Evolutionary conservation across 2,888 invertebrate genomes (phyloP), one percentile per base, ranked within the genome.

Genomic region (Pyrgus malvae): DNA sequence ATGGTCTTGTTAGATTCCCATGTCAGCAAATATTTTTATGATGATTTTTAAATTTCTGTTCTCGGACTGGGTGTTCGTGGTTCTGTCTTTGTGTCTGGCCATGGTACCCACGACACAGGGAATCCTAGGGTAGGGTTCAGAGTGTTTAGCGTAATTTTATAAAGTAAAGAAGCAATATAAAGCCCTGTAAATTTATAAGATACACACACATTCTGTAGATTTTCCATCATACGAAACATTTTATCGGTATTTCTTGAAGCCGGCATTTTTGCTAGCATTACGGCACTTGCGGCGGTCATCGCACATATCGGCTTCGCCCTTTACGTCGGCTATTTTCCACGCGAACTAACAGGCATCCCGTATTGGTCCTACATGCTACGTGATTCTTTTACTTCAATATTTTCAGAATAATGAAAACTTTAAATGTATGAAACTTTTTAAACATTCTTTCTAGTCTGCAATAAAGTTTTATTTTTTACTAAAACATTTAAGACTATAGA

Each of bases 281-380:
- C 66, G 68, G 69, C 69, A 70, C 71, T 71, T 60, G 67, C 65
- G 63, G 61, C 63, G 67, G 65, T 63, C 62, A 65, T 71, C 73
- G 63, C 69, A 72, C 78, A 80, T 81, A 82, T 83, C 74, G 76
- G 80, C 77, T 79, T 72, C 72, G 77, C 21, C 81, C 86, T 85
- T 87, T 83, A 86, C 84, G 83, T 81, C 80, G 79, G 80, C 84
- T 81, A 90, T 90, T 90, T 88, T 88, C 88, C 85, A 82, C 76
- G 74, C 73, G 76, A 76, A 69, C 74, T 82, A 78, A 71, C 85
- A 73, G 76, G 85, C 79, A 87, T 88, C 75, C 74, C 69, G 74
- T 80, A 80, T 78, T 74, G 76, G 68, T 70, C 77, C 77, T 77
- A 79, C 67, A 70, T 70, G 78, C 77, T 77, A 79, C 67, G 70